Evolutionary conservation across 2,888 invertebrate species (phyloP).

Genomic region (Erebia palarica): DNA sequence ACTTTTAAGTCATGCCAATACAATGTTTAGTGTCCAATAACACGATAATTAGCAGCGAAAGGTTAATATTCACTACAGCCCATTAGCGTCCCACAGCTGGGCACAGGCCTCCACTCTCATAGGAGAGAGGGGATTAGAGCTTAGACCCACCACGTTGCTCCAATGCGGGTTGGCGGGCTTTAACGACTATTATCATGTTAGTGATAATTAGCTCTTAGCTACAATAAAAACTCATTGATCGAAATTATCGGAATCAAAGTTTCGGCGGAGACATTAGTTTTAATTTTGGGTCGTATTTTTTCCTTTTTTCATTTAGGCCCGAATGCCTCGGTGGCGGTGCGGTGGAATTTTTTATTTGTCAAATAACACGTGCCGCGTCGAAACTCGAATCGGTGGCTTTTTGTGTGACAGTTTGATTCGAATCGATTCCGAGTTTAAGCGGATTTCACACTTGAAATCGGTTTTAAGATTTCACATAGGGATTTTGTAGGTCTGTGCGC

Average conservation of each 20-base stretch:
- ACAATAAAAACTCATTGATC: constrained; percentile 9
- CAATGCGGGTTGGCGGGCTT: no score
- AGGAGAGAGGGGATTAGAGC: no score
- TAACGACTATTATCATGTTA: no score
- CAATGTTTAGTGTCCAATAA: no score
- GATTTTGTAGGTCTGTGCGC: not conserved
- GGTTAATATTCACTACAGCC: no score
- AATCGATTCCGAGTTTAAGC: constrained; percentile 47
- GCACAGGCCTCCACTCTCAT: no score
- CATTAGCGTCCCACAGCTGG: no score
- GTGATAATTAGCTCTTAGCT: no score
- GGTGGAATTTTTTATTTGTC: constrained; percentile 44
- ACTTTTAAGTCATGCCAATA: no score
- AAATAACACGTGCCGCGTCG: constrained; percentile 60
- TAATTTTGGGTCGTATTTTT: constrained; percentile 40
- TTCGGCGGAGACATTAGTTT: constrained; percentile 29
- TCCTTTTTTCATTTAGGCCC: constrained; percentile 44
- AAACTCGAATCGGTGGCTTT: constrained; percentile 53
- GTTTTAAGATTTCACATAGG: not conserved
- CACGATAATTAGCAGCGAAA: no score
- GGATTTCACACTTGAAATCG: constrained; percentile 44
- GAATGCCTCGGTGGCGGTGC: constrained; percentile 37
- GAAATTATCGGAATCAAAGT: constrained; percentile 10
- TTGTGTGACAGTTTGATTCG: constrained; percentile 53
- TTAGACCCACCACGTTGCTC: no score